Percentiles rank a stretch among this genome's conserved stretches.
phyloP scores from a whole-genome alignment of 2,797 vertebrate species.

The Muscicapa striata region DNA sequence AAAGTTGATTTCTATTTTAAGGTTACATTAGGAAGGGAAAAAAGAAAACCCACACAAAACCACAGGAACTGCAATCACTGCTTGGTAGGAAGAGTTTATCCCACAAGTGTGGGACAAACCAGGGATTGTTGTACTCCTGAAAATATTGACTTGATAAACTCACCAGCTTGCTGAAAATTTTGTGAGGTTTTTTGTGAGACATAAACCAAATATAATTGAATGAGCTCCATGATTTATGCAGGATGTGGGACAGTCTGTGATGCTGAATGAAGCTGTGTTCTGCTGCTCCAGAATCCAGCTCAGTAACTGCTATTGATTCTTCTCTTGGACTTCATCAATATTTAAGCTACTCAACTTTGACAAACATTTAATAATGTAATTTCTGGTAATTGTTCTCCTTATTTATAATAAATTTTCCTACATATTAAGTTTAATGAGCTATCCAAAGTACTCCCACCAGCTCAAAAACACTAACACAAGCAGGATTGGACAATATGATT shows the following conservation, averaged over 20 bases:
- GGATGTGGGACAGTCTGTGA: not conserved
- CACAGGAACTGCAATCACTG: not conserved
- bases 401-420: not conserved
- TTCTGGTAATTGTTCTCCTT: not conserved
- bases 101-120: not conserved
- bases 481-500: not conserved
- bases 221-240: not conserved
- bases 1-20: not conserved
- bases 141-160: not conserved
- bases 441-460: not conserved
- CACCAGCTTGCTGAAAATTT: not conserved
- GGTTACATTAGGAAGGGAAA: not conserved
- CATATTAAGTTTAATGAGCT: constrained; percentile 3
- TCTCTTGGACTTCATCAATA: constrained; percentile 1
- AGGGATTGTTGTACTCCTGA: not conserved
- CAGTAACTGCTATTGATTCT: not conserved
- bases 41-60: not conserved
- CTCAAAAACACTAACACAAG: not conserved
- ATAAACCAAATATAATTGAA: not conserved
- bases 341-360: not conserved
- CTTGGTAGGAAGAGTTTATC: not conserved
- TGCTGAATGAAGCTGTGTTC: not conserved
- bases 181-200: not conserved
- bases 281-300: not conserved
- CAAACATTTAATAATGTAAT: not conserved